Base-by-base conservation (phyloP, 1,140 invertebrate genomes). In the Dinothrombium tinctorium region DNA sequence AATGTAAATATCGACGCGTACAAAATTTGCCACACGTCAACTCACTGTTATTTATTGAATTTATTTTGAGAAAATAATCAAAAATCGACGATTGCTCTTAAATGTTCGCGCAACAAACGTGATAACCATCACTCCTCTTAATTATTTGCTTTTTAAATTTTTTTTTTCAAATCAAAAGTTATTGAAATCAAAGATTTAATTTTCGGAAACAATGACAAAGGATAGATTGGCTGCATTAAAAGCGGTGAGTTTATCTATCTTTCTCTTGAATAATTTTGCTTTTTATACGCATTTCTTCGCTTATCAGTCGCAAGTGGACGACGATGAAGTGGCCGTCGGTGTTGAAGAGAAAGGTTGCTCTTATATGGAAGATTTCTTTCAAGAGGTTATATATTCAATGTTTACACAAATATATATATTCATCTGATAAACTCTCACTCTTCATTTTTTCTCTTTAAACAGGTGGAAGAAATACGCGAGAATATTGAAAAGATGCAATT, bases 381-480 rank as follows among this genome's bases (percentile, higher is more conserved):
- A 53, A 17, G 51, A 69, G 64, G 68, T 72, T 48, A 45, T 19
- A n/a, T 8, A 8, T n/a, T 7, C n/a, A n/a, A 28, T 28, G 7
- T 7, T 28, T 28, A 28, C 17, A 12, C 14, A 5, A 17, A 26
- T 8, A 7, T 40, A 15, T 32, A 25, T 40, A 32, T 32, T 40
- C 26, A 37, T 36, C 17, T 23, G 9, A 17, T 35, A 12, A 15
- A 20, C 9, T 37, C 19, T 35, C 12, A 17, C 15, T 36, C 6
- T 36, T 38, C 21, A 33, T 38, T 43, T 29, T 49, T 24, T 37
- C 35, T 42, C 20, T 22, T 42, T 42, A 26, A 52, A 11, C 46
- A 69, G 64, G 68, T 72, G 23, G 69, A 72, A 54, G 66, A 70
- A 47, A 68, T 72, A 24, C 55, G 69, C 25, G 63, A 65, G 47